Conservation (phyloP, 1,140 invertebrate genomes). For the Chrysoperla carnea region DNA sequence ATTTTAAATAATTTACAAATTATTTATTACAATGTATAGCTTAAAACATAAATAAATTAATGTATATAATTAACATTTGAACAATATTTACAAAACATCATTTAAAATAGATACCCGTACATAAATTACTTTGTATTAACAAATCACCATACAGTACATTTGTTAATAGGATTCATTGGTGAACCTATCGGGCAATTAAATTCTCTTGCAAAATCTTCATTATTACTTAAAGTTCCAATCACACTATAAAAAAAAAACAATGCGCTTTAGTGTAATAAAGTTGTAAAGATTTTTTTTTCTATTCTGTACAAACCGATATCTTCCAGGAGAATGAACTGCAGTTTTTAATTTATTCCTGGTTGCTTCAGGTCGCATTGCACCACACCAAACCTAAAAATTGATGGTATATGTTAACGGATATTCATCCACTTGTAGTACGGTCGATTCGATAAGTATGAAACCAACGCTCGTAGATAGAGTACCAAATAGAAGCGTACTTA, state of each 20-base stretch:
- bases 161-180: slow-evolving; percentile 62
- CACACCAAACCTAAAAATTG: slow-evolving; percentile 51
- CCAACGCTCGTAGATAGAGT: neutral
- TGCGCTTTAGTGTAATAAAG: neutral
- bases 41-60: no score
- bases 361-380: slow-evolving; percentile 70
- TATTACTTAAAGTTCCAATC: slow-evolving; percentile 69
- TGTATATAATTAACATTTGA: no score
- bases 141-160: slow-evolving; percentile 63
- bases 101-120: no score
- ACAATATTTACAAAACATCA: no score
- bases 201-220: slow-evolving; percentile 53
- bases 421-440: neutral
- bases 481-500: neutral
- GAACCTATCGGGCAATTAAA: slow-evolving; percentile 46
- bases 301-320: slow-evolving; percentile 29
- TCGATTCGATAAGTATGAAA: neutral
- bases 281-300: neutral
- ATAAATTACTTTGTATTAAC: no score
- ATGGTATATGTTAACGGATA: neutral
- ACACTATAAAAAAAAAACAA: slow-evolving; percentile 26
- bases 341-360: slow-evolving; percentile 58
- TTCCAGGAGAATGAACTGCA: slow-evolving; percentile 70
- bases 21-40: no score
- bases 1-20: no score